Base-by-base conservation (phyloP, 1,140 invertebrate species). In the Leucophenga varia region DNA sequence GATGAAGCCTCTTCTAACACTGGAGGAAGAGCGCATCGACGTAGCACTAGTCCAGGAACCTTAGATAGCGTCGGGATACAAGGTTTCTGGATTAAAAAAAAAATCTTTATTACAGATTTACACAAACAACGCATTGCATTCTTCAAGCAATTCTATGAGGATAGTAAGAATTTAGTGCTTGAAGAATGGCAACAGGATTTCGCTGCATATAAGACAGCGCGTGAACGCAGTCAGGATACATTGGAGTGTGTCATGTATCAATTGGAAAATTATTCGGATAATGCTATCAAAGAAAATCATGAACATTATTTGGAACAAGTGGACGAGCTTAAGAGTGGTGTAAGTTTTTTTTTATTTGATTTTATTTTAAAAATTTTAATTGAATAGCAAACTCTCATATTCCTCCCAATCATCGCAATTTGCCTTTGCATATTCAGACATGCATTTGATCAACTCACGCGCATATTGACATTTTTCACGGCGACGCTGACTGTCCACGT, bases 361-460 rank as follows among this genome's bases (percentile, higher is more conserved):
- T 8, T 6, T 25, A 25, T 25, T 25, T 25, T 13, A 3, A 5
- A 3, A 9, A 0, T 18, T 3, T 19, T 51, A 68, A 20, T 49
- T 69, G 25, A 68, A 68, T 2, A 69, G 18, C 35, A 69, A 21
- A 37, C 36, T 65, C n/a, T 46, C 42, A 16, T 78, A 61, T 39
- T 79, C 72, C 50, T 79, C 74, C 79, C 79, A 80, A 45, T 81
- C 80, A 31, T 81, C 80, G 60, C 80, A 81, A 49, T 80, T 80
- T 0, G 76, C 73, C 57, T 77, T 74, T 0, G 79, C 79, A 47
- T 80, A 80, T 47, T 81, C 79, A 1, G 79, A 76, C 49, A 81
- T 67, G 52, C 80, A 81, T 32, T 75, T 71, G 38, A 81, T 59
- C 7, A 81, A 57, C 35, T 79, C 78, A 42, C 75, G 76, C 0